A percentile compares a stretch with the other conserved stretches of the same genome.
Evolutionary conservation across 1,140 invertebrate genomes (phyloP).

Genomic region (Drosophila eugracilis): DNA sequence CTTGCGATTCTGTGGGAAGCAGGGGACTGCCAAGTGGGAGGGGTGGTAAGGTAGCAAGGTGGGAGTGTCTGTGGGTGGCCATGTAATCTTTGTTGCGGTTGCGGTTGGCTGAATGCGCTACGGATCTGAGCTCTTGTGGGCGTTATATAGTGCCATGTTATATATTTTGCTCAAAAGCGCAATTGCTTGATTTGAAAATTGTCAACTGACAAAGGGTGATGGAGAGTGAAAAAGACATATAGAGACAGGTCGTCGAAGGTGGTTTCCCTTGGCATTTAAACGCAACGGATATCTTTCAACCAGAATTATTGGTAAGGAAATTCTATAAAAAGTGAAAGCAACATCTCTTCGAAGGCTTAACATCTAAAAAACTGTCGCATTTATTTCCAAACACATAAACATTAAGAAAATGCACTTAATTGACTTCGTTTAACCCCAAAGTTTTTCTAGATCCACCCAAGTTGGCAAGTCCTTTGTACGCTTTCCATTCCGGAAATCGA

Average conservation of each 20-base stretch:
- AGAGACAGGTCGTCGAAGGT: constrained; percentile 4
- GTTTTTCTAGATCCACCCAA: not conserved
- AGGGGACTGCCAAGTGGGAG: too few species aligned
- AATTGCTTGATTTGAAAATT: constrained; percentile 81
- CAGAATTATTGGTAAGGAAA: not conserved
- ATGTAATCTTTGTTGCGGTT: constrained; percentile 28
- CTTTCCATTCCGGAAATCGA: constrained; percentile 5
- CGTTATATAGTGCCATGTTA: constrained; percentile 62
- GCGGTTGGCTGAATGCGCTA: constrained; percentile 35
- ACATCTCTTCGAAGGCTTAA: not conserved
- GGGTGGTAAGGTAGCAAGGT: too few species aligned
- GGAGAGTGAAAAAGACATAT: not conserved
- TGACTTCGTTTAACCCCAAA: not conserved
- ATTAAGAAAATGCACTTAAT: constrained; percentile 1
- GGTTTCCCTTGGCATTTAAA: not conserved
- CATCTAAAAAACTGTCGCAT: too few species aligned
- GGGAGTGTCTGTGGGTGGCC: not conserved
- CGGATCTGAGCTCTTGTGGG: constrained; percentile 6
- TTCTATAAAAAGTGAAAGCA: not conserved
- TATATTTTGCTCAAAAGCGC: constrained; percentile 72
- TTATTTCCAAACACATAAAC: too few species aligned
- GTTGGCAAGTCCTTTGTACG: not conserved
- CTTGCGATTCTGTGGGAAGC: not conserved
- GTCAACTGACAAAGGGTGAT: constrained; percentile 59
- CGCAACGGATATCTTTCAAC: not conserved